phyloP scores from a whole-genome alignment of 2,888 invertebrate species.

The Strigamia transsilvanica region DNA sequence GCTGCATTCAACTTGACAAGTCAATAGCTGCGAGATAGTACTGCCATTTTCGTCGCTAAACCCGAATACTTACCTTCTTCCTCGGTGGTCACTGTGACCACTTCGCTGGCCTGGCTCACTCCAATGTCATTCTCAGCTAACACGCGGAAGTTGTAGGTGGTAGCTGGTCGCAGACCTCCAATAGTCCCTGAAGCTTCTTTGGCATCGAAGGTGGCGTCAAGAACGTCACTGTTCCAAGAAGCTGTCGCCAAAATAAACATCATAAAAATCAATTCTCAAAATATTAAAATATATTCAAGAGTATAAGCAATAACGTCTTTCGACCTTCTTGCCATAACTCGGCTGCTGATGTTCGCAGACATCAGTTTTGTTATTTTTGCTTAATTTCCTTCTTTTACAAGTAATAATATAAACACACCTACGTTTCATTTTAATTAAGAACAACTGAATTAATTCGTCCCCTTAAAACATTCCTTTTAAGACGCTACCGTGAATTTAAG shows the following conservation, averaged over 20 bases:
- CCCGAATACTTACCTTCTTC: conserved; percentile 74
- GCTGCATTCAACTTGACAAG: conserved; percentile 43
- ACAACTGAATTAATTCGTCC: conserved; percentile 4
- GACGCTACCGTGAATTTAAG: conserved; percentile 11
- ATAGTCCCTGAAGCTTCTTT: conserved; percentile 56
- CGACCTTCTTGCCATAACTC: no score
- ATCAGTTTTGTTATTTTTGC: no score
- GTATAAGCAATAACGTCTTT: no score
- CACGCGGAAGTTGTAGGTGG: conserved; percentile 90
- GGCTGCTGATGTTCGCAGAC: no score
- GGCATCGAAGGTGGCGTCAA: conserved; percentile 53
- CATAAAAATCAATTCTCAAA: neutral
- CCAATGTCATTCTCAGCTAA: conserved; percentile 94
- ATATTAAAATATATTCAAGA: no score
- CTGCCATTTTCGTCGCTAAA: conserved; percentile 13
- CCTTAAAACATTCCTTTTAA: conserved; percentile 24
- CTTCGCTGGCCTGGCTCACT: conserved; percentile 89
- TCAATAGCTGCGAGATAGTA: conserved; percentile 26
- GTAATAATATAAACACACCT: neutral
- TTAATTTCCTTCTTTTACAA: neutral
- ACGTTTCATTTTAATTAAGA: conserved; percentile 10
- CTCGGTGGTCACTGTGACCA: conserved; percentile 92
- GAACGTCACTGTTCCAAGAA: conserved; percentile 53
- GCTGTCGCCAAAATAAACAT: conserved; percentile 18
- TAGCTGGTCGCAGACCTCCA: conserved; percentile 82